phyloP scores from a whole-genome alignment of 2,797 vertebrate genomes.

The Stomatorhinus walkeri region DNA sequence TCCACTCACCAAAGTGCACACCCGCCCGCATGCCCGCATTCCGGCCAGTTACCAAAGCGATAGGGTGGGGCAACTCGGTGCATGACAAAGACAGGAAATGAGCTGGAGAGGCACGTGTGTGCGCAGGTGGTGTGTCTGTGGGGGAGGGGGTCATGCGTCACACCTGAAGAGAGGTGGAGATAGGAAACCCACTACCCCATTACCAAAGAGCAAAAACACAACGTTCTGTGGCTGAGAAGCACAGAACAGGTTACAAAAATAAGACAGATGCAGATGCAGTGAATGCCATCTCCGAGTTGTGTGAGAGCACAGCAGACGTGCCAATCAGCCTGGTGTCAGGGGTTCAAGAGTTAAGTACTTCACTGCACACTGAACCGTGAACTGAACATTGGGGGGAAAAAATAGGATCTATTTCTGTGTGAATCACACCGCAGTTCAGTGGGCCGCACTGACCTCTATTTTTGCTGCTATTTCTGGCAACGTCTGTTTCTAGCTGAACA shows the following conservation, averaged over 20 bases:
- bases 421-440: neutral
- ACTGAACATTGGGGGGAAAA: neutral
- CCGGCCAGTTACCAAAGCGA: neutral
- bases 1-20: neutral
- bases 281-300: neutral
- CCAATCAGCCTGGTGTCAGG: neutral
- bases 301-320: neutral
- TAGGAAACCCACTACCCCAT: neutral
- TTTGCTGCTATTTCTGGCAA: neutral
- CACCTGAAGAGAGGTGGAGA: neutral
- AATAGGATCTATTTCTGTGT: neutral
- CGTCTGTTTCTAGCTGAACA: neutral
- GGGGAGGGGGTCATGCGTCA: neutral
- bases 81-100: conserved; percentile 62
- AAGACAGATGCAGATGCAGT: neutral
- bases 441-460: neutral
- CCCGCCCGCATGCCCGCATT: neutral
- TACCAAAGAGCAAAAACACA: neutral
- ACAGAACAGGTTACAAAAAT: neutral
- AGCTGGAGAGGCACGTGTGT: conserved; percentile 15
- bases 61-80: conserved; percentile 31
- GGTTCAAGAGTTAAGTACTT: neutral
- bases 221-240: neutral
- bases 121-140: neutral
- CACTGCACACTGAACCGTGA: neutral